Percentiles rank a stretch among this genome's conserved stretches.
Evolutionary conservation across 1,140 invertebrate genomes (phyloP).

Genomic region (Drosophila nigrodunni): DNA sequence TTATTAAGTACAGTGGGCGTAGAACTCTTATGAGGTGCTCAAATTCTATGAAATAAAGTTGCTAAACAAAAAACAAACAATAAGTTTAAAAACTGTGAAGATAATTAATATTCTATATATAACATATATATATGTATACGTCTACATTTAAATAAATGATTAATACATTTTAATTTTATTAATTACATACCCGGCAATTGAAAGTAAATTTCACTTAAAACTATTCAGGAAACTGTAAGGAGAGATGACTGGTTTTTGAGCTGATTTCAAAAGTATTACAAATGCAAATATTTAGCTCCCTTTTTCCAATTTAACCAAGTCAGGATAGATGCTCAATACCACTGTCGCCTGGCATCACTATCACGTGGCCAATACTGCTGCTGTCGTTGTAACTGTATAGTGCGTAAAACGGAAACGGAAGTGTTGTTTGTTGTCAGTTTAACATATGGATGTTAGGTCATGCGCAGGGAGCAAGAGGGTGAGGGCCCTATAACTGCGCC

Average conservation of each 20-base stretch:
- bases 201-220: too few species aligned
- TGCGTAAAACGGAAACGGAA: slow-evolving; percentile 64
- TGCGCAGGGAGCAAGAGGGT: neutral
- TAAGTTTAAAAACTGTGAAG: neutral
- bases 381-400: slow-evolving; percentile 47
- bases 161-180: too few species aligned
- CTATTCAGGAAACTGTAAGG: too few species aligned
- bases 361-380: slow-evolving; percentile 34
- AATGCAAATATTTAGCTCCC: neutral
- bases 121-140: too few species aligned
- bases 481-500: slow-evolving; percentile 62
- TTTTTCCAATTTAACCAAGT: slow-evolving; percentile 14
- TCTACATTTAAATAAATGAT: too few species aligned
- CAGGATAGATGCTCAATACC: slow-evolving; percentile 17
- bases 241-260: too few species aligned
- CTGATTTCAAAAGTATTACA: neutral
- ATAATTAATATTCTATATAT: too few species aligned
- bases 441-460: slow-evolving; percentile 31
- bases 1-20: slow-evolving; percentile 38
- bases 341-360: slow-evolving; percentile 27
- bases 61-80: neutral
- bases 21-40: neutral
- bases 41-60: neutral
- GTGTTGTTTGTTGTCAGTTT: slow-evolving; percentile 58
- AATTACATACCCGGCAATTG: too few species aligned